Conservation (phyloP, 2,113 vertebrate genomes). For the Carassius carassius region DNA sequence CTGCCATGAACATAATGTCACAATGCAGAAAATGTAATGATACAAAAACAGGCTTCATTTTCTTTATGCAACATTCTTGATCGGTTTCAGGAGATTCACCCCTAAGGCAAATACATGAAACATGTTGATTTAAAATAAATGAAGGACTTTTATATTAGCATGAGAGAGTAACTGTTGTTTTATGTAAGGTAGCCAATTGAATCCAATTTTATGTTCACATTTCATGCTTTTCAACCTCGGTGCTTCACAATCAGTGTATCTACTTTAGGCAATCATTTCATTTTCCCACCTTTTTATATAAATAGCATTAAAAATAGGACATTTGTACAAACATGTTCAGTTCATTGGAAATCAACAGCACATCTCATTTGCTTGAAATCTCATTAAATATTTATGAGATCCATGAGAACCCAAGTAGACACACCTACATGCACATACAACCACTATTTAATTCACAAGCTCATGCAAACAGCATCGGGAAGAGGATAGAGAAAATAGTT, state of each 20-base stretch:
- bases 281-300: not conserved
- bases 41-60: no score
- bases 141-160: not conserved
- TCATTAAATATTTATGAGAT: not conserved
- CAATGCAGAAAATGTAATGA: not conserved
- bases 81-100: not conserved
- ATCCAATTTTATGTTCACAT: slow-evolving; percentile 26
- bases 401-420: slow-evolving; percentile 14
- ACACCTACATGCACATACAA: not conserved
- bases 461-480: slow-evolving; percentile 60
- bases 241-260: slow-evolving; percentile 54
- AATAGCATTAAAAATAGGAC: not conserved
- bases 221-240: slow-evolving; percentile 48
- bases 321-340: no score
- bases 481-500: slow-evolving; percentile 24
- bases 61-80: not conserved
- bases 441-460: slow-evolving; percentile 18
- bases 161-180: not conserved
- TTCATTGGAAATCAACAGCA: no score
- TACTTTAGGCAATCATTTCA: slow-evolving; percentile 14
- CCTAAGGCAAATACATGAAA: slow-evolving; percentile 1
- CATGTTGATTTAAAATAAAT: not conserved
- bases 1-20: not conserved
- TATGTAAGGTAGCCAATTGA: not conserved
- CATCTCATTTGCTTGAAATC: not conserved